Evolutionary conservation across 1,140 invertebrate species (phyloP).

Genomic region (Zaprionus capensis): DNA sequence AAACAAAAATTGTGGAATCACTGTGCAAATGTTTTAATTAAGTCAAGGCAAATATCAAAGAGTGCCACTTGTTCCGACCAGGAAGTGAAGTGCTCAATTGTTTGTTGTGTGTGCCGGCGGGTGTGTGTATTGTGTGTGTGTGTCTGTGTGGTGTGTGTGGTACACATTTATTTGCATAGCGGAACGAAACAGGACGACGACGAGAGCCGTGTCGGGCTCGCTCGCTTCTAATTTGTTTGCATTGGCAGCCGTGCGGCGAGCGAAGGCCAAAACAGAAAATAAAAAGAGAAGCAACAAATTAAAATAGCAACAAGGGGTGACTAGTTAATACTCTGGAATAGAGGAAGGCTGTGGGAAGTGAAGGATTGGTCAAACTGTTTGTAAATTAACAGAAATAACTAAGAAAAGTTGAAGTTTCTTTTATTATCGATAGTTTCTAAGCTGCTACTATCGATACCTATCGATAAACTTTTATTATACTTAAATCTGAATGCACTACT

Average conservation of each 20-base stretch:
- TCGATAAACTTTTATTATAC: too few species aligned
- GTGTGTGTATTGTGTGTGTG: slow-evolving; percentile 51
- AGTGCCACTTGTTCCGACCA: slow-evolving; percentile 76
- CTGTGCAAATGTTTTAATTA: slow-evolving; percentile 83
- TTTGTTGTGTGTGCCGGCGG: slow-evolving; percentile 35
- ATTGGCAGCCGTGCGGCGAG: slow-evolving; percentile 58
- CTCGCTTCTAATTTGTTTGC: slow-evolving; percentile 75
- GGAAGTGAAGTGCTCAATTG: slow-evolving; percentile 70
- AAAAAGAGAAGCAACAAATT: neutral
- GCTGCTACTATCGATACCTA: too few species aligned
- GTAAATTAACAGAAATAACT: too few species aligned
- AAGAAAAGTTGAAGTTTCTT: too few species aligned
- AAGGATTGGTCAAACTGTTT: too few species aligned
- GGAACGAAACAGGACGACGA: slow-evolving; percentile 47
- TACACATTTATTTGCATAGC: slow-evolving; percentile 73
- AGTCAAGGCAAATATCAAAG: slow-evolving; percentile 80
- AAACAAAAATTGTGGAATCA: slow-evolving; percentile 59
- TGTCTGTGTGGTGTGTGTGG: slow-evolving; percentile 45
- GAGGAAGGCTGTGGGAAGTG: too few species aligned
- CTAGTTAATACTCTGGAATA: neutral
- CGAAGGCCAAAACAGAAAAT: slow-evolving; percentile 23
- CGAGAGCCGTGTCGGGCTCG: slow-evolving; percentile 15
- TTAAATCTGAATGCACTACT: too few species aligned
- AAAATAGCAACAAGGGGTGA: neutral
- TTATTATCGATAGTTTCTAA: too few species aligned